phyloP scores from a whole-genome alignment of 2,113 vertebrate species.

The Donacobius atricapilla region DNA sequence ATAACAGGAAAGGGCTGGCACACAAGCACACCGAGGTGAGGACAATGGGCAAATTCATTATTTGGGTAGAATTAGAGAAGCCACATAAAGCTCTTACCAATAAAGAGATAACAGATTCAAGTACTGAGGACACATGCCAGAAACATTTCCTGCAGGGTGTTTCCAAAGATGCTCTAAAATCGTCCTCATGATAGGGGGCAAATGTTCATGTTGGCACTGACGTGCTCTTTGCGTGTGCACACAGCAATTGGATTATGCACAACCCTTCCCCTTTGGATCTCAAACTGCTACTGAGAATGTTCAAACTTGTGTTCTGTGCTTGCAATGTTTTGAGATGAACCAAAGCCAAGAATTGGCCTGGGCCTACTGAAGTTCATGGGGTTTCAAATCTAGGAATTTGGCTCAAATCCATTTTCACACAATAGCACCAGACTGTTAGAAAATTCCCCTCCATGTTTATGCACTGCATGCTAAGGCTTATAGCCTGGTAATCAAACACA shows the following conservation, averaged over 20 bases:
- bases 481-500: slow-evolving; percentile 19
- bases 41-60: background rate
- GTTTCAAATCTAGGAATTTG: slow-evolving; percentile 21
- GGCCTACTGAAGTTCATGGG: background rate
- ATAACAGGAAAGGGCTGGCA: background rate
- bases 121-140: background rate
- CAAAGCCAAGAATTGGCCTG: background rate
- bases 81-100: background rate
- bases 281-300: background rate
- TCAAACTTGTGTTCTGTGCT: background rate
- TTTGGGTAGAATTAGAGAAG: background rate
- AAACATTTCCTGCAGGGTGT: background rate
- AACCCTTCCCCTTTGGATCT: background rate
- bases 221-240: background rate
- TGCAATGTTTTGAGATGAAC: background rate
- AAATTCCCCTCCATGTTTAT: background rate
- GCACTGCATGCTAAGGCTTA: background rate
- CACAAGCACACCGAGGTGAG: background rate
- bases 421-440: background rate
- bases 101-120: background rate
- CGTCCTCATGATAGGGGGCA: background rate
- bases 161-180: background rate
- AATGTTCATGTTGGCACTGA: background rate
- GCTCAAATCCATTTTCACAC: background rate
- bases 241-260: fast-evolving